Base-by-base conservation (phyloP, 2,888 invertebrate genomes). In the Melitaea athalia region DNA sequence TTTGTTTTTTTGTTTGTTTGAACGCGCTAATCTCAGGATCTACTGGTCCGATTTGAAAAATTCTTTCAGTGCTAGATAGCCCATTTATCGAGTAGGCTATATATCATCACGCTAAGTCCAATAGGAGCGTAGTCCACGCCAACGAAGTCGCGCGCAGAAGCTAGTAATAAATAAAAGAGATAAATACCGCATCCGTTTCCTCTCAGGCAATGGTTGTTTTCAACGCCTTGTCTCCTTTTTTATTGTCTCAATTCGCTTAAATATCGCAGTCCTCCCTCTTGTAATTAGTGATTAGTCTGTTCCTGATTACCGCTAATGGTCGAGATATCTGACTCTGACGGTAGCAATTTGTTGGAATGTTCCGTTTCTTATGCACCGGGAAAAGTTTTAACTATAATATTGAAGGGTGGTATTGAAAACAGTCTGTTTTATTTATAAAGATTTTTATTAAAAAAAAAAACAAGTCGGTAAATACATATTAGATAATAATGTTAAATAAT, bases 231-330 rank as follows among this genome's bases (percentile, higher is more conserved):
- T 69, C 42, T 15, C 68, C 73, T 77, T 80, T 83, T 86, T 85
- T 53, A 87, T 85, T 84, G 83, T 85, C 81, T 86, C 87, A 84
- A 87, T 89, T 88, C 85, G 81, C 85, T 83, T 82, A 86, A 86
- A 89, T 84, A 85, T 85, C 84, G 81, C 85, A 83, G 81, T 74
- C 75, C 78, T 79, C 76, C 76, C 77, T 80, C 79, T 74, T 77
- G 77, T 87, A 88, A 89, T 90, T 85, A 88, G 83, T 85, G 87
- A 88, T 89, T 85, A 83, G 85, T 85, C 85, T 86, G 87, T 79
- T 76, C 74, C 78, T 85, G 86, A 88, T 87, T 86, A 85, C 80
- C 79, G 79, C 79, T 88, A 88, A 89, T 86, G 82, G 81, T 57
- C 69, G 68, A 75, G 72, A 70, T 76, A 78, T 55, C 82, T 80